These are phyloP conservation scores for Drosophila aldrichi DNA, from an alignment of 2,888 invertebrate genomes.

Conservation along the genomic window DNA sequence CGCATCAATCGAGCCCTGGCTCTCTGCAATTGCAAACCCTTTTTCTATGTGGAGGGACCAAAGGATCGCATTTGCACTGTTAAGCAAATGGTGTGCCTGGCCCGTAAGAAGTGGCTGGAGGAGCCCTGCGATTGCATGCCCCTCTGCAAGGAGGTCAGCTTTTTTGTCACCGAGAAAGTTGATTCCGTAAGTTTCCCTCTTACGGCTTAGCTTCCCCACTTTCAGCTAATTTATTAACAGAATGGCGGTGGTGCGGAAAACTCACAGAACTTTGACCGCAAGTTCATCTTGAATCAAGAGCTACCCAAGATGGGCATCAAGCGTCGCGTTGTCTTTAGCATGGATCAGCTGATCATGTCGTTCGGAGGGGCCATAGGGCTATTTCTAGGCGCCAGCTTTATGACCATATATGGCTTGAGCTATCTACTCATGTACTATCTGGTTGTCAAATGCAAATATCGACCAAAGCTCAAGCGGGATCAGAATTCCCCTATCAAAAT, in stretches of 20 bases:
- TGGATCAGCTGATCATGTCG: constrained; percentile 83
- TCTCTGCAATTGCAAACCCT: constrained; percentile 82
- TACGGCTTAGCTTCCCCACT: too few relatives aligned
- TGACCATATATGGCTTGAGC: constrained; percentile 75
- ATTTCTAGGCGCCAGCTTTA: constrained; percentile 84
- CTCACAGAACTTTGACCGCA: constrained; percentile 69
- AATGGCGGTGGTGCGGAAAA: constrained; percentile 49
- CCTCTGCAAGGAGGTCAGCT: constrained; percentile 73
- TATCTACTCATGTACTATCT: constrained; percentile 59
- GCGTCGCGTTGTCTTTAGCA: constrained; percentile 82
- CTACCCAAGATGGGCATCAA: constrained; percentile 80
- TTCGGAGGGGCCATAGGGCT: constrained; percentile 84
- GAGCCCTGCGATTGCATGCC: constrained; percentile 75
- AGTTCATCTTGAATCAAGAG: constrained; percentile 65
- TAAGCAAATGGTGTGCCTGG: constrained; percentile 78
- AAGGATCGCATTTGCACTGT: constrained; percentile 71
- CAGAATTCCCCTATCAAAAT: neutral
- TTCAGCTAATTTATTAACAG: neutral
- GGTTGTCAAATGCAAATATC: constrained; percentile 44
- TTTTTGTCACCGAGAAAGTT: constrained; percentile 58
- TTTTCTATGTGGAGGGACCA: constrained; percentile 78
- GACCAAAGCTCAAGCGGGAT: neutral
- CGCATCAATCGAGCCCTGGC: constrained; percentile 79
- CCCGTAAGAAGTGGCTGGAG: constrained; percentile 66
- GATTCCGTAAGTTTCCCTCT: constrained; percentile 60